A percentile compares a stretch with the other conserved stretches of the same genome.
Evolutionary conservation across 2,113 vertebrate genomes (phyloP).

Genomic region (Rhadina sibilatrix): DNA sequence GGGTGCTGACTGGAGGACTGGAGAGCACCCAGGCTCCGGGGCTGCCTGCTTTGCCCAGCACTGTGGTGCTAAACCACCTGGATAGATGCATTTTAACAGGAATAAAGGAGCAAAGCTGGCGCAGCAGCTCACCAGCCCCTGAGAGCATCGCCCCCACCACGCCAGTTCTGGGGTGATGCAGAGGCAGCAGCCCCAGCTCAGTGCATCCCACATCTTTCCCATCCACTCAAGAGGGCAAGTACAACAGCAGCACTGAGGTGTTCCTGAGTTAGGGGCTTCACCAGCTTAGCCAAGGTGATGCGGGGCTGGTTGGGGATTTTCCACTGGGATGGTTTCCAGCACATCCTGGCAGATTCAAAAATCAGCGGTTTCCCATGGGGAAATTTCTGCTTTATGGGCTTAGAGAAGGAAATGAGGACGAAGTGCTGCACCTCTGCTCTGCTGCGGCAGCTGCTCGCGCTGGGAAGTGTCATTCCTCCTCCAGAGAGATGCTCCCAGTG

Average conservation of each 20-base stretch:
- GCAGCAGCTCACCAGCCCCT: neutral
- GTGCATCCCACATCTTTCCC: neutral
- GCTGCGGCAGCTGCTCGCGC: neutral
- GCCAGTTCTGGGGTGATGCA: neutral
- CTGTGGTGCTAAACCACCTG: neutral
- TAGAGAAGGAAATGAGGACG: slow-evolving; percentile 28
- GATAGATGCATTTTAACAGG: neutral
- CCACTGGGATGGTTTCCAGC: slow-evolving; percentile 39
- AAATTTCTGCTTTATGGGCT: slow-evolving; percentile 2
- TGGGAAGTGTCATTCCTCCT: neutral
- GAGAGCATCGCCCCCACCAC: fast-evolving
- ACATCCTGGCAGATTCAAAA: slow-evolving; percentile 1
- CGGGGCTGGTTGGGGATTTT: slow-evolving; percentile 15
- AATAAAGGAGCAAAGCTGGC: neutral
- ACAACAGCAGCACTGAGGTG: neutral
- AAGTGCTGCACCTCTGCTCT: neutral
- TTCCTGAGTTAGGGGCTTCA: neutral
- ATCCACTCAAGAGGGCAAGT: fast-evolving
- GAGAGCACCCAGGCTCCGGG: neutral
- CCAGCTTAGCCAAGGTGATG: neutral
- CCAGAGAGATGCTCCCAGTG: neutral
- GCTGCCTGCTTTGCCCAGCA: neutral
- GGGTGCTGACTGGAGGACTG: neutral
- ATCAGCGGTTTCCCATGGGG: slow-evolving; percentile 1
- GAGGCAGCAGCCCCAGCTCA: neutral